Conservation (phyloP, 2,113 vertebrate species). For the Pteruthius melanotis region DNA sequence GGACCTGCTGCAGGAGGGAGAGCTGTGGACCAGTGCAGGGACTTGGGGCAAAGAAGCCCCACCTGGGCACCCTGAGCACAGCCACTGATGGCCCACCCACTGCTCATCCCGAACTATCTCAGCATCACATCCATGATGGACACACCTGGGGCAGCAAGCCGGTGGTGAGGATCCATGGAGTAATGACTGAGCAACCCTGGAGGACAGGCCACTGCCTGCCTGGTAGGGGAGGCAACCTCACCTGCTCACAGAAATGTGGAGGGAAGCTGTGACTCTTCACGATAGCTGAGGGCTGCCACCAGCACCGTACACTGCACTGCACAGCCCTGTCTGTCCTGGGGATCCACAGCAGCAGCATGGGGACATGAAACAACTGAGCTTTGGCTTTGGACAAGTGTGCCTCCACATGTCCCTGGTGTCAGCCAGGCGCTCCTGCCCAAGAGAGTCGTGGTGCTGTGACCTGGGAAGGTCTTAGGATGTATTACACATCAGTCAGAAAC, state of each 20-base stretch:
- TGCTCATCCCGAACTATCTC: accelerated
- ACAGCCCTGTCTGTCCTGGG: not conserved
- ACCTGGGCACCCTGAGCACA: too few species aligned
- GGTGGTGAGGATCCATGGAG: accelerated
- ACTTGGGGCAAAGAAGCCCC: not conserved
- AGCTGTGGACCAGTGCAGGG: accelerated
- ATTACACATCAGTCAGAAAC: not conserved
- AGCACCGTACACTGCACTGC: accelerated
- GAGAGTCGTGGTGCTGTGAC: not conserved
- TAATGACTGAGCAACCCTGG: accelerated
- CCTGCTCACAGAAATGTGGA: accelerated
- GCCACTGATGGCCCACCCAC: not conserved
- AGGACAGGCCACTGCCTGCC: not conserved
- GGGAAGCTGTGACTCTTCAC: not conserved
- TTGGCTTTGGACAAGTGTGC: accelerated
- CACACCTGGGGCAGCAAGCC: not conserved
- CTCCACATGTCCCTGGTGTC: not conserved
- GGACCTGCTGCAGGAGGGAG: not conserved
- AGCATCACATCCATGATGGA: not conserved
- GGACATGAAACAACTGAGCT: not conserved
- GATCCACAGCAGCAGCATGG: not conserved
- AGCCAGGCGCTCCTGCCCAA: not conserved
- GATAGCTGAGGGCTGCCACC: too few species aligned
- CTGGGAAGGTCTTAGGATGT: not conserved
- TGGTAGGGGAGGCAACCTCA: not conserved